phyloP scores from a whole-genome alignment of 2,888 invertebrate species.

The Camptogramma bilineatum region DNA sequence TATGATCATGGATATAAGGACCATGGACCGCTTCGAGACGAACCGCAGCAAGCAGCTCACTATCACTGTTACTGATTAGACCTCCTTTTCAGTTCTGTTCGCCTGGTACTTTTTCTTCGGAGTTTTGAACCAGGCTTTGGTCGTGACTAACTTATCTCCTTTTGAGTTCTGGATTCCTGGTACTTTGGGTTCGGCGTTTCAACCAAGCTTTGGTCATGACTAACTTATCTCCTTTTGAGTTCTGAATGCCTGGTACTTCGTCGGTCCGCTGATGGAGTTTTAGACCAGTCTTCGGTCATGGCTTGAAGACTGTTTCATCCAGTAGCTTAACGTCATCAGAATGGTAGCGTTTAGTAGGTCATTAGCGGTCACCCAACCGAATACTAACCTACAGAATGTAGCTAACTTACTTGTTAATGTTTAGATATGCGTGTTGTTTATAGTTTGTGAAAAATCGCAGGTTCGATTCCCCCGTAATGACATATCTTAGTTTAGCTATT shows the following conservation, averaged over 20 bases:
- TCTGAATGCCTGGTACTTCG: too few species aligned
- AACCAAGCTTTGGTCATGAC: neutral
- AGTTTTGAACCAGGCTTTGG: neutral
- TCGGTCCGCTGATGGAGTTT: too few species aligned
- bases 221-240: too few species aligned
- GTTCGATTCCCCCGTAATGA: slow-evolving; percentile 20
- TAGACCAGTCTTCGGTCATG: neutral
- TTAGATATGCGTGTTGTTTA: neutral
- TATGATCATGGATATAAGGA: slow-evolving; percentile 96
- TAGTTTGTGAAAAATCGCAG: slow-evolving; percentile 2
- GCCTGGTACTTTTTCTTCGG: slow-evolving; percentile 17
- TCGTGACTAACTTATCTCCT: too few species aligned
- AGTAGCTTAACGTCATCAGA: neutral
- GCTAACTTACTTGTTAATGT: neutral
- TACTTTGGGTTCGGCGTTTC: too few species aligned
- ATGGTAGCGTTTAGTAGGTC: neutral
- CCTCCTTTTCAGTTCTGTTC: slow-evolving; percentile 7
- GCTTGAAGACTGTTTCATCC: neutral
- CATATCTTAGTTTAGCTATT: slow-evolving; percentile 23
- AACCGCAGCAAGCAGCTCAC: slow-evolving; percentile 97
- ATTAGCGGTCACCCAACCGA: neutral
- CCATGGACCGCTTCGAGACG: slow-evolving; percentile 98
- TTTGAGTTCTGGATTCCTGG: too few species aligned
- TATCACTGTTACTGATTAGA: slow-evolving; percentile 88
- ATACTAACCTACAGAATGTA: neutral